Evolutionary conservation across 1,140 invertebrate species (phyloP).

Genomic region (Sminthurides bifidus): DNA sequence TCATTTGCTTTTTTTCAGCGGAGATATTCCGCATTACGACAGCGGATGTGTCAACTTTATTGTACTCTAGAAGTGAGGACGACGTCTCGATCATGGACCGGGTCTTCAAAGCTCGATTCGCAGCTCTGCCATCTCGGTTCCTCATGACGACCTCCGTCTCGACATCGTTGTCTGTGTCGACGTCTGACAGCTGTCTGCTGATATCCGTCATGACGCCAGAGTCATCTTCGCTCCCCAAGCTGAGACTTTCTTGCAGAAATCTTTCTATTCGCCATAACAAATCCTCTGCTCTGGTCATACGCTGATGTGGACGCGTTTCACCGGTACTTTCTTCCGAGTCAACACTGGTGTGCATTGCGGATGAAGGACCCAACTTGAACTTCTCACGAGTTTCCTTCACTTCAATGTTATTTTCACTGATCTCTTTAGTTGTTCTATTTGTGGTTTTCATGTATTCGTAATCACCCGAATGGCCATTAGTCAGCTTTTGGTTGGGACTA

Average conservation of each 20-base stretch:
- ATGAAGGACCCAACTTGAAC: background rate
- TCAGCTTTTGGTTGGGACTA: background rate
- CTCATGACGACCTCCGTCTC: slow-evolving; percentile 30
- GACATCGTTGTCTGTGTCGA: slow-evolving; percentile 50
- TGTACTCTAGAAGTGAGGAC: background rate
- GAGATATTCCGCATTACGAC: slow-evolving; percentile 12
- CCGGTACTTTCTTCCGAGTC: too few species aligned
- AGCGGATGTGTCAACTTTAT: background rate
- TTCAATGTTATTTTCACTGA: slow-evolving; percentile 3
- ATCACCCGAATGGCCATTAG: background rate
- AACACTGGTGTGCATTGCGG: background rate
- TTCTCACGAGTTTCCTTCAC: slow-evolving; percentile 4
- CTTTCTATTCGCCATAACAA: slow-evolving; percentile 28
- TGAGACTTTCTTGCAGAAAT: slow-evolving; percentile 29
- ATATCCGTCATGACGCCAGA: slow-evolving; percentile 59
- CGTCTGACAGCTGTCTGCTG: slow-evolving; percentile 54
- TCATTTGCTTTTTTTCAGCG: slow-evolving; percentile 39
- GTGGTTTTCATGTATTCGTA: background rate
- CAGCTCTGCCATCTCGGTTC: background rate
- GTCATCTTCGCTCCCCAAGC: slow-evolving; percentile 44
- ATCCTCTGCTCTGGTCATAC: slow-evolving; percentile 1
- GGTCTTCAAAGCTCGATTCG: background rate
- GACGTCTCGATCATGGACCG: slow-evolving; percentile 16
- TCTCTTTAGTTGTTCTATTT: too few species aligned
- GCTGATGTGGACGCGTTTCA: too few species aligned